Conservation (phyloP, 2,113 vertebrate genomes). For the Epinephelus cyanopodus region DNA sequence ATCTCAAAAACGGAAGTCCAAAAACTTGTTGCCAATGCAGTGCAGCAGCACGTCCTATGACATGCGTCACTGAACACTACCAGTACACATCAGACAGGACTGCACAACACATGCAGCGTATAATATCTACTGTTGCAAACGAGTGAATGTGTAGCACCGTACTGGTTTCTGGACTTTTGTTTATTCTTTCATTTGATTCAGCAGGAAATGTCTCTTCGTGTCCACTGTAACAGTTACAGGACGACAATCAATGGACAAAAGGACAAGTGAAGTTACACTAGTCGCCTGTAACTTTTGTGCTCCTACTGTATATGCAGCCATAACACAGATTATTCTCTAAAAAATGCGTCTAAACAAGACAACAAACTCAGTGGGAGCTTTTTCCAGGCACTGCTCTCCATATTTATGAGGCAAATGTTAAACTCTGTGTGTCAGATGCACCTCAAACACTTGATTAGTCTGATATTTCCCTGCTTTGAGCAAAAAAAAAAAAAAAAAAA, state of each 20-base stretch:
- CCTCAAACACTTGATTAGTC: conserved; percentile 2
- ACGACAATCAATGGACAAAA: background rate
- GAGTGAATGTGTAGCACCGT: background rate
- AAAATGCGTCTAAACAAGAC: background rate
- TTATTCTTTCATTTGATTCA: background rate
- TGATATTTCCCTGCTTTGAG: conserved; percentile 6
- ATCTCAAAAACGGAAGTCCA: background rate
- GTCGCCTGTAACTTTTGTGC: background rate
- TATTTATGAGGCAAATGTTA: background rate
- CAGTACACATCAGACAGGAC: background rate
- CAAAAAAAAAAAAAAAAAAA: background rate
- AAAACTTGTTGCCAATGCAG: background rate
- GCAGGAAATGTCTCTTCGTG: background rate
- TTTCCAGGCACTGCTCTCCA: background rate
- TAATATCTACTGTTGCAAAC: background rate
- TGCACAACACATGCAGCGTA: background rate
- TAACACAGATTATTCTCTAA: too few relatives aligned
- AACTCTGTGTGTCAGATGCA: background rate
- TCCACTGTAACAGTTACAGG: background rate
- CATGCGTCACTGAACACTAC: background rate
- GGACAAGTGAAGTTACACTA: too few relatives aligned
- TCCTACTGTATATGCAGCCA: background rate
- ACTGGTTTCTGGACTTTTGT: background rate
- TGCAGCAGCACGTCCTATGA: background rate
- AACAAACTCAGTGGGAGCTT: background rate